Evolutionary conservation across 2,888 invertebrate species (phyloP).

Genomic region (Sinhomidia bicolor): DNA sequence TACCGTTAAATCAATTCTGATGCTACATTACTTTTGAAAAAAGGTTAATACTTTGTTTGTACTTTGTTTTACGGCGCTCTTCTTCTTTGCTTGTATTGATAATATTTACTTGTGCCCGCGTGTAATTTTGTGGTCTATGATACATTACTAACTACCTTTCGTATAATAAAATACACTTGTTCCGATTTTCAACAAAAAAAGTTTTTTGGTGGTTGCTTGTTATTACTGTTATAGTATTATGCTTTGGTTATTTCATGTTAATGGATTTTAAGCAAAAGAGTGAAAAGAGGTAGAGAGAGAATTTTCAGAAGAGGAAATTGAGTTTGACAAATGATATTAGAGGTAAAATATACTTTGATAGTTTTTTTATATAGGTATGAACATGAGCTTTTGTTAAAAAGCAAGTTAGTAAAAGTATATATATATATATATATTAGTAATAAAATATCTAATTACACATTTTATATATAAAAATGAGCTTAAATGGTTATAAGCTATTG

Average conservation of each 20-base stretch:
- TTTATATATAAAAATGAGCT: conserved; percentile 53
- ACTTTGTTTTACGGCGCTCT: conserved; percentile 12
- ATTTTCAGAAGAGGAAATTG: not conserved
- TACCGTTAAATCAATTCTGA: conserved; percentile 44
- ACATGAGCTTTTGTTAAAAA: not conserved
- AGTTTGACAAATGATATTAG: not conserved
- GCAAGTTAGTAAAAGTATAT: not conserved
- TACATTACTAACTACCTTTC: not conserved
- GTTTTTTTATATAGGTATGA: not conserved
- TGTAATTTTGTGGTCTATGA: conserved; percentile 3
- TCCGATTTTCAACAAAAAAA: not conserved
- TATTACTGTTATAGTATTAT: not conserved
- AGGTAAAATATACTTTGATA: too few relatives aligned
- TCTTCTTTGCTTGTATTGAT: not conserved
- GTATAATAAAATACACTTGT: too few relatives aligned
- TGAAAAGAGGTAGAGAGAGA: not conserved
- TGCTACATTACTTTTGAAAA: not conserved
- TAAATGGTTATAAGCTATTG: conserved; percentile 57
- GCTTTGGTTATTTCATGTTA: conserved; percentile 21
- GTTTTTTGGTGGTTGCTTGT: not conserved
- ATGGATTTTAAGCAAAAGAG: not conserved
- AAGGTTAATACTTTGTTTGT: conserved; percentile 7
- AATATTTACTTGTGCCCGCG: not conserved
- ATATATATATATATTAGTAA: too few relatives aligned
- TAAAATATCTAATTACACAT: conserved; percentile 57